Percentiles rank a stretch among this genome's conserved stretches.
Evolutionary conservation across 2,797 vertebrate species (phyloP).

Genomic region (Sternotherus odoratus): DNA sequence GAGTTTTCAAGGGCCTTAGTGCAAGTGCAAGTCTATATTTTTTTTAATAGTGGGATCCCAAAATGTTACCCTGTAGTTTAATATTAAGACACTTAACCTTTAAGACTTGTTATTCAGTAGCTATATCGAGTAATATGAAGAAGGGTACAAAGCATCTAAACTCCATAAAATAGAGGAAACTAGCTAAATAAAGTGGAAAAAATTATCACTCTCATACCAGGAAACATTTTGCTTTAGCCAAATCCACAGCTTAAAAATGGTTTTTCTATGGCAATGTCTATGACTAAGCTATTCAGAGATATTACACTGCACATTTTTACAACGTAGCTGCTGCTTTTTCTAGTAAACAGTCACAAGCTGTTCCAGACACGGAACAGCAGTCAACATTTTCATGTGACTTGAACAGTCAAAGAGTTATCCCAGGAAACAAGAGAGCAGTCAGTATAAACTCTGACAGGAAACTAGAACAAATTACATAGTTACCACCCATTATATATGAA

Average conservation of each 20-base stretch:
- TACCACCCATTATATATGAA: conserved; percentile 29
- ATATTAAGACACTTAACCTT: not conserved
- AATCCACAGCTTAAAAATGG: conserved; percentile 20
- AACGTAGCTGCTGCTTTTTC: conserved; percentile 68
- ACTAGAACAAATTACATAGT: conserved; percentile 42
- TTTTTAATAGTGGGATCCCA: not conserved
- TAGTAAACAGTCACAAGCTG: conserved; percentile 73
- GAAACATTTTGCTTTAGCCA: not conserved
- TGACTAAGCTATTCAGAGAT: conserved; percentile 60
- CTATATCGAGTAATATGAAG: not conserved
- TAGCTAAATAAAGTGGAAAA: rapidly evolving
- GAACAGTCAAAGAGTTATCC: conserved; percentile 44
- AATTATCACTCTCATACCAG: not conserved
- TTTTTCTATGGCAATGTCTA: not conserved
- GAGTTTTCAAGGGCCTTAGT: not conserved
- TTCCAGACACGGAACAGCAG: conserved; percentile 66
- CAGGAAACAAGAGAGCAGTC: conserved; percentile 45
- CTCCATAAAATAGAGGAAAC: not conserved
- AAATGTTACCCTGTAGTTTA: conserved; percentile 33
- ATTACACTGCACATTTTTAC: conserved; percentile 53
- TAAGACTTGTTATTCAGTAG: not conserved
- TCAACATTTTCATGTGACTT: conserved; percentile 60
- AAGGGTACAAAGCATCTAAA: not conserved
- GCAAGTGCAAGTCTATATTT: not conserved
- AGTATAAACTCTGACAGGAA: conserved; percentile 52